Evolutionary conservation across 2,888 invertebrate genomes (phyloP), one percentile per base, ranked within the genome.

Genomic region (Nemoura dubitans): DNA sequence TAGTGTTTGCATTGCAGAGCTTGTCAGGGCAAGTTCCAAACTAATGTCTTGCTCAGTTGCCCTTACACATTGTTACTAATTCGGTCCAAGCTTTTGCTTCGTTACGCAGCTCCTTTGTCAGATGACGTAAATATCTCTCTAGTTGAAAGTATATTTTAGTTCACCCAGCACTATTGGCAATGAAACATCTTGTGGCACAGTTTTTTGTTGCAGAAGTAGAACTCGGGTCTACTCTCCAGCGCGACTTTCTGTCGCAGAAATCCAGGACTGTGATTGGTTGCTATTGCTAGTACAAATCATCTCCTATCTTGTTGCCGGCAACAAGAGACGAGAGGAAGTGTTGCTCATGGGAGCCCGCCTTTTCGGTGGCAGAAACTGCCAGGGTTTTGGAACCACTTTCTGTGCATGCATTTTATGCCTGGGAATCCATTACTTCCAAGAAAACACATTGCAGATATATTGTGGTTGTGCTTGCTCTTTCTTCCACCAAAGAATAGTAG

Each of bases 181-280:
- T 59, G 10, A 21, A 59, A 59, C 59, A 59, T 59, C 14, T 14
- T 59, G 59, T 59, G 59, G 59, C 59, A 21, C 59, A 59, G 21
- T 59, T 21, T 59, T 59, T 59, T 59, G 59, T 59, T 59, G 59
- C 59, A 59, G 59, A 59, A 59, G 59, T 59, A 59, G 59, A 59
- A 59, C 59, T 59, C 59, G 59, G 59, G 10, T 59, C 59, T 59
- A 59, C 59, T 59, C 59, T 59, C 2, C 59, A 10, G 59, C 59
- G 59, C 16, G 21, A 59, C 14, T 59, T 59, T 59, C 59, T 59
- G 59, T 21, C 21, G 59, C 59, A 59, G 59, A 14, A 59, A 59
- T 21, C 59, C 16, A 59, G 59, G 59, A 59, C 16, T 59, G 59
- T 59, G 10, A 59, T 59, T 36, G 36, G 36, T 36, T 36, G 36